These are phyloP conservation scores for Columba livia DNA, from an alignment of 2,113 vertebrate species.

Conservation along the genomic window DNA sequence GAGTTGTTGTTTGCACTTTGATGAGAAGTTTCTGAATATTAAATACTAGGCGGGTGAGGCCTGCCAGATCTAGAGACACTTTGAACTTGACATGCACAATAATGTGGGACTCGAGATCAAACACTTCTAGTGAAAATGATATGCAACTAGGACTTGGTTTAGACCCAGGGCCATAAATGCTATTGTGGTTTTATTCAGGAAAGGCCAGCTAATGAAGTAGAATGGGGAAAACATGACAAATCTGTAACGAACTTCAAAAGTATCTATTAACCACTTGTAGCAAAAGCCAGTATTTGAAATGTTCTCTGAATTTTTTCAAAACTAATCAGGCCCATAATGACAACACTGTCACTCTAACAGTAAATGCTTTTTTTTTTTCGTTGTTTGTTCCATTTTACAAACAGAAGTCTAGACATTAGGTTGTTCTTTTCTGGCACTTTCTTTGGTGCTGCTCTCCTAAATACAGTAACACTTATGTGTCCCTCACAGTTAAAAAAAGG, in stretches of 20 bases:
- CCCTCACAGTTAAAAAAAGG: background rate
- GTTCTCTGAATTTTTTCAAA: background rate
- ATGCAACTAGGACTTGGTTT: background rate
- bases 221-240: background rate
- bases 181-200: background rate
- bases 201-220: background rate
- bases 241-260: background rate
- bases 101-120: background rate
- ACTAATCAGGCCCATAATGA: background rate
- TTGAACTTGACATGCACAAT: background rate
- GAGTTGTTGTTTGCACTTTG: conserved; percentile 9
- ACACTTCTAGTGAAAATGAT: background rate
- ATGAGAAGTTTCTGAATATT: conserved; percentile 18
- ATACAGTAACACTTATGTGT: rapidly evolving
- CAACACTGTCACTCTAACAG: background rate
- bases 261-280: background rate
- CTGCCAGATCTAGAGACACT: background rate
- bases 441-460: background rate
- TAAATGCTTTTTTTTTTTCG: background rate
- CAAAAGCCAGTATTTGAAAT: background rate
- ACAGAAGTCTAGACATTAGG: background rate
- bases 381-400: background rate
- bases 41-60: background rate
- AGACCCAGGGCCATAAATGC: background rate
- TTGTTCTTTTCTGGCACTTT: background rate